Conservation (phyloP, 2,888 invertebrate genomes). For the Kuschelorhynchus macadamiae region DNA sequence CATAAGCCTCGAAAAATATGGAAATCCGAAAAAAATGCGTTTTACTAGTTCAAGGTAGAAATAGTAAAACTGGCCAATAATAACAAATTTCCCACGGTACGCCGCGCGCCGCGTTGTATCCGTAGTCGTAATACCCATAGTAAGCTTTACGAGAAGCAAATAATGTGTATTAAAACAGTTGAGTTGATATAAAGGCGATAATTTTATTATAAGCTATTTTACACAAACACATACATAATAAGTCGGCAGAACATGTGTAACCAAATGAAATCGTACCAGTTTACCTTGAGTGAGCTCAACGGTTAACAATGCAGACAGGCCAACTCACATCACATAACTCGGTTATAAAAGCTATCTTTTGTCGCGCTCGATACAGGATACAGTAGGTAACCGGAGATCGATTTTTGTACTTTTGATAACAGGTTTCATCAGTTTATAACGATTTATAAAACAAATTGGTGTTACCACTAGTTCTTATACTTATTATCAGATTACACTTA, state of each 20-base stretch:
- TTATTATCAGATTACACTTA: too few relatives aligned
- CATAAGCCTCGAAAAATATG: too few relatives aligned
- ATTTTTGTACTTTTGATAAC: conserved; percentile 26
- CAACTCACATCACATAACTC: conserved; percentile 53
- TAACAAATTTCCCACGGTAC: too few relatives aligned
- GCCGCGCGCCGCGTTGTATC: too few relatives aligned
- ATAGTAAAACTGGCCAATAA: too few relatives aligned
- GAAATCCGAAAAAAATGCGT: too few relatives aligned
- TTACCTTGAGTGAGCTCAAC: conserved; percentile 64
- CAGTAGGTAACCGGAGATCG: conserved; percentile 8
- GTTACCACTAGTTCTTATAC: too few relatives aligned
- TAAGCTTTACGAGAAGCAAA: too few relatives aligned
- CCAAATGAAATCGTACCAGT: conserved; percentile 52
- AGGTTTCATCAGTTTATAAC: too few relatives aligned
- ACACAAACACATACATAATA: conserved; percentile 12
- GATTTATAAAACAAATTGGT: too few relatives aligned
- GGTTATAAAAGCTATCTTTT: conserved; percentile 33
- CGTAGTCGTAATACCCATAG: too few relatives aligned
- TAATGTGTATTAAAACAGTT: neutral
- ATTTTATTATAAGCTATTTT: conserved; percentile 17
- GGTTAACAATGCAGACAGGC: conserved; percentile 63
- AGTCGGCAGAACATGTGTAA: conserved; percentile 23
- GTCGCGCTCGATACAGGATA: conserved; percentile 27
- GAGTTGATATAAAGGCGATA: neutral
- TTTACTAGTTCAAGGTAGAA: too few relatives aligned